Evolutionary conservation across 2,113 vertebrate genomes (phyloP), one percentile per base, ranked within the genome.

Genomic region (Microcebus tavaratra): DNA sequence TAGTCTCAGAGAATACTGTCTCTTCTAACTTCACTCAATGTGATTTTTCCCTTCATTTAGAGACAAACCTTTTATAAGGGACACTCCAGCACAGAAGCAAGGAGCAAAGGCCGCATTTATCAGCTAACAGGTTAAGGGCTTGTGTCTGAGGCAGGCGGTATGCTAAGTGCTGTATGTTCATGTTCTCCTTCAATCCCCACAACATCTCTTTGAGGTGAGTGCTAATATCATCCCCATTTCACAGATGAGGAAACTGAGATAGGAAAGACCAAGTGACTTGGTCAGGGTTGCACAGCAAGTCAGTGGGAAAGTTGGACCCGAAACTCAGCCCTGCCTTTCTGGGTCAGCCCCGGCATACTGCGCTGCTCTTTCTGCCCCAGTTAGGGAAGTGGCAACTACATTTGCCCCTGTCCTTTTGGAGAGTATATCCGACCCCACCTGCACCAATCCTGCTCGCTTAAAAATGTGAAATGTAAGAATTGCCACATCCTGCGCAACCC

Each of bases 331-430:
- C 61, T 63, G 21, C 25, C 21, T 5, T 21, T 4, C 21, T 0
- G 1, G 8, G 42, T 78, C 50, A 31, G 21, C 8, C n/a, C 6
- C 25, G 48, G 1, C 25, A 5, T 14, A 3, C 1, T 17, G 1
- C 0, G 7, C 7, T n/a, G 53, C 13, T 25, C 39, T 72, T 88
- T 67, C 72, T 55, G 34, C 29, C 63, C 50, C 25, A 14, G 14
- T 9, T 39, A 25, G n/a, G 3, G 76, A 55, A 25, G 12, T 27
- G 34, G 36, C 42, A 11, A 10, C 15, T 3, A 0, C 4, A 1
- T 0, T 10, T 63, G 53, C 31, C 13, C 61, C 42, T 34, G 27
- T 45, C 59, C 15, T 14, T n/a, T 29, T 17, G n/a, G 13, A 27
- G n/a, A 61, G 20, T 4, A 55, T 39, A 3, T 48, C 21, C 48